Evolutionary conservation across 2,797 vertebrate species (phyloP).

Genomic region (Hafferia zeledoni): DNA sequence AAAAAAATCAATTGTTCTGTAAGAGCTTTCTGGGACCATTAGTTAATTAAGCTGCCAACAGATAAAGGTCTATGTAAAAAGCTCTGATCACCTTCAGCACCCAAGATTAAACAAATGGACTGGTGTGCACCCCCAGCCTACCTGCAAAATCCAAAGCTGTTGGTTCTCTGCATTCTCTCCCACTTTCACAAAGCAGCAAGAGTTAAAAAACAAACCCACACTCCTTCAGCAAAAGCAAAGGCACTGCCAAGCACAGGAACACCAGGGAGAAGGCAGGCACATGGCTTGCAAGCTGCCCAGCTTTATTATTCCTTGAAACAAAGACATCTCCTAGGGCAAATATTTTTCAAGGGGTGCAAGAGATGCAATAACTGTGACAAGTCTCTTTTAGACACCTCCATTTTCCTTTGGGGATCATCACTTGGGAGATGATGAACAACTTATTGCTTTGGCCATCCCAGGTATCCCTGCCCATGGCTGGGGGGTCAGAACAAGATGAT

Average conservation of each 20-base stretch:
- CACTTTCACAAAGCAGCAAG: background rate
- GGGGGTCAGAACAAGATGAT: background rate
- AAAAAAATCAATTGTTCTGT: slow-evolving; percentile 27
- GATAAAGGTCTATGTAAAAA: slow-evolving; percentile 4
- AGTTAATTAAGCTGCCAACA: slow-evolving; percentile 43
- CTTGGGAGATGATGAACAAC: background rate
- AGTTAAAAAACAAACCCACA: slow-evolving; percentile 34
- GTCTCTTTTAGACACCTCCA: background rate
- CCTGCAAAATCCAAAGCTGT: background rate
- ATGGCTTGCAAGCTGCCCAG: slow-evolving; percentile 15
- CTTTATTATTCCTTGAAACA: slow-evolving; percentile 35
- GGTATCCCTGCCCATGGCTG: background rate
- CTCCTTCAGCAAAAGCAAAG: slow-evolving; percentile 28
- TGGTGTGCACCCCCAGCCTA: background rate
- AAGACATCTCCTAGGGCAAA: background rate
- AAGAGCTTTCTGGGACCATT: slow-evolving; percentile 24
- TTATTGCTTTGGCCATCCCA: background rate
- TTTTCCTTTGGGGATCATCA: background rate
- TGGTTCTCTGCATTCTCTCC: background rate
- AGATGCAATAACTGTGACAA: background rate
- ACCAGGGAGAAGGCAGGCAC: slow-evolving; percentile 4
- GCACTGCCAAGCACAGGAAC: slow-evolving; percentile 18
- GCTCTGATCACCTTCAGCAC: background rate
- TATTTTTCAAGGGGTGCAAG: background rate
- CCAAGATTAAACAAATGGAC: background rate